A percentile compares a stretch with the other conserved stretches of the same genome.
Evolutionary conservation across 2,888 invertebrate species (phyloP).

Genomic region (Lucinisca nassula): DNA sequence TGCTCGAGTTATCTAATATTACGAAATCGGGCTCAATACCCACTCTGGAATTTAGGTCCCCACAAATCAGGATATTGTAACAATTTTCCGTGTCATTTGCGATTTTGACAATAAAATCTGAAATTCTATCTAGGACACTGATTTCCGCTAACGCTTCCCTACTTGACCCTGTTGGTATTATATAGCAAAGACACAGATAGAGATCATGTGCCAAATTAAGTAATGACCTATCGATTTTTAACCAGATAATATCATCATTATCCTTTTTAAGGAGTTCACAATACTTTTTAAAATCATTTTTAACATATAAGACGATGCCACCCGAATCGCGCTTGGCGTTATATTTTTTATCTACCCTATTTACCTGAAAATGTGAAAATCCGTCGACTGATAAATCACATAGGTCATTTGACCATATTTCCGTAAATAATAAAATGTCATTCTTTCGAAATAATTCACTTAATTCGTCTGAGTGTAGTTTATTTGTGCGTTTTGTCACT

Average conservation of each 20-base stretch:
- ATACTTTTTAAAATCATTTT: neutral
- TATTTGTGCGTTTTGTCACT: neutral
- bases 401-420: neutral
- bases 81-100: neutral
- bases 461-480: neutral
- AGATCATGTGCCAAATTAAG: neutral
- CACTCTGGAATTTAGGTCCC: neutral
- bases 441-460: neutral
- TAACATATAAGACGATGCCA: neutral
- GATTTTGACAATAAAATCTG: neutral
- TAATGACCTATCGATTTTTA: neutral
- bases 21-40: neutral
- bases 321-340: neutral
- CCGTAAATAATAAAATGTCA: neutral
- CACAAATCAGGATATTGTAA: constrained; percentile 1
- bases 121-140: neutral
- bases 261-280: neutral
- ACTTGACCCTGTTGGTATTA: neutral
- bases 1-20: neutral
- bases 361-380: neutral
- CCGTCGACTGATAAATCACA: neutral
- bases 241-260: neutral
- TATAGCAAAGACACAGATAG: neutral
- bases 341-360: neutral
- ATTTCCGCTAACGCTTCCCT: constrained; percentile 1